Percentiles rank a stretch among this genome's conserved stretches.
These are phyloP conservation scores for Drosophila basisetae DNA, from an alignment of 2,888 invertebrate species.

Conservation along the genomic window DNA sequence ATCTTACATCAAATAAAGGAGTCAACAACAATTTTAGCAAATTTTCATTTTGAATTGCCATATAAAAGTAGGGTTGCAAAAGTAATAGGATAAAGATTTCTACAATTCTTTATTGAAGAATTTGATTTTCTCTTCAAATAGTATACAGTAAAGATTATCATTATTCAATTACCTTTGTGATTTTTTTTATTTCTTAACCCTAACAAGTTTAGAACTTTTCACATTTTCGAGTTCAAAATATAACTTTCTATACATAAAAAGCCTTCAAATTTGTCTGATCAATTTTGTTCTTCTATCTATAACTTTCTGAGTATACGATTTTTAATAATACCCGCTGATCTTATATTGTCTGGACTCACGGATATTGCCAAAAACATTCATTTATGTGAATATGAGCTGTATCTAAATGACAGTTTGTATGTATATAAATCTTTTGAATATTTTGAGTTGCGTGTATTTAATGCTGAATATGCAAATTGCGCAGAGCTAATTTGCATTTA, in stretches of 20 bases:
- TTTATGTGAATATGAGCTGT: not conserved
- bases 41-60: not conserved
- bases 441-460: constrained; percentile 55
- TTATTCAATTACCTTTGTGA: not conserved
- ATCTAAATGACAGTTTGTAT: constrained; percentile 5
- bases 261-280: rapidly evolving
- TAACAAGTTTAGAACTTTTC: not conserved
- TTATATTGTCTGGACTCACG: not conserved
- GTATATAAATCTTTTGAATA: constrained; percentile 26
- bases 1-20: not conserved
- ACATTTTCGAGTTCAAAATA: not conserved
- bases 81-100: not conserved
- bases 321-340: not conserved
- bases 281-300: not conserved
- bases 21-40: not conserved
- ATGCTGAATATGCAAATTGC: constrained; percentile 81
- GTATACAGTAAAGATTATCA: not conserved
- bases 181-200: not conserved
- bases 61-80: too few species aligned
- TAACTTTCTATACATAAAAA: not conserved
- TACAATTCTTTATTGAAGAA: not conserved
- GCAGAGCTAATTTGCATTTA: constrained; percentile 78
- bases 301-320: not conserved
- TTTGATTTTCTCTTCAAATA: not conserved
- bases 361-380: not conserved